Evolutionary conservation across 1,140 invertebrate genomes (phyloP), one percentile per base, ranked within the genome.

Genomic region (Psix sp.): DNA sequence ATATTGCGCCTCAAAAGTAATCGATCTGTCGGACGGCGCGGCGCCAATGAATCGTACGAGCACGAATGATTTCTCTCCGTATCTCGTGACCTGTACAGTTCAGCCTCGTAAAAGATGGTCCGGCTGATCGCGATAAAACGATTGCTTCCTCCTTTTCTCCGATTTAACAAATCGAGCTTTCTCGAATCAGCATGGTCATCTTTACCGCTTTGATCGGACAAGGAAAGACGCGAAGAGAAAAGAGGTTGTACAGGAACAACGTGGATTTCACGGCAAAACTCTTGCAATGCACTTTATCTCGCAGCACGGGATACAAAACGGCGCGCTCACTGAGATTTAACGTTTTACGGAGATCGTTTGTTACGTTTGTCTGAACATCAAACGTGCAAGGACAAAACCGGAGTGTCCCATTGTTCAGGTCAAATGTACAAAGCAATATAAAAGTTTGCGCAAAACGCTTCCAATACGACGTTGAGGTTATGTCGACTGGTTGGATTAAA

Each of bases 1-100:
- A 73, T 65, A 74, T 74, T 48, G 63, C 45, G 51, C 52, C 26
- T 73, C 63, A 70, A 72, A 70, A 77, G 80, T 78, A 74, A 84
- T 82, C 82, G 81, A 82, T 83, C 79, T 77, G 74, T 79, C 77
- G 71, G 57, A 49, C 56, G 70, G 68, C 71, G 60, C 56, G 63
- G 76, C 66, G 77, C 80, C 79, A 82, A 83, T 82, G 82, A 82
- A 83, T 83, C 73, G 76, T 67, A 60, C 71, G 39, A 62, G 71
- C 74, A 72, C 80, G 80, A 79, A 75, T 76, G 66, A 74, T 78
- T 72, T 56, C 66, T 66, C 54, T 36, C 43, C 65, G 48, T 54
- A 62, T 49, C 45, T 49, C 57, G 49, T 57, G 33, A 29, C 24
- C 36, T 36, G 33, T 43, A 38, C 26, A 57, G 21, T 4, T 11